Conservation (phyloP, 2,113 vertebrate species). For the Lophura nycthemera region DNA sequence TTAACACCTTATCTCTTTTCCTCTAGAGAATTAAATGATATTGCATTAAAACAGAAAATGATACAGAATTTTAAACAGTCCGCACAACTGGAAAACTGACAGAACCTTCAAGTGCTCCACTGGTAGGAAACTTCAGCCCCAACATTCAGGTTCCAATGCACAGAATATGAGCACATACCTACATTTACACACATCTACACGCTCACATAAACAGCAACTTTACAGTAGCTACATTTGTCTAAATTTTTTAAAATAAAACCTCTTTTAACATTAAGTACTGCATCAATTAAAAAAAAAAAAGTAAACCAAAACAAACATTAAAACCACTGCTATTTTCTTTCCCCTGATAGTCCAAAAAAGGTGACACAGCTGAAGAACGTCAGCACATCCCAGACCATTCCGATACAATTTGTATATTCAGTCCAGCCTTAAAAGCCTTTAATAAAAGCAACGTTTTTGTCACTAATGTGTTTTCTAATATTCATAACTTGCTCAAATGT, state of each 20-base stretch:
- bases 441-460: conserved; percentile 60
- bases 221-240: conserved; percentile 4
- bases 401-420: conserved; percentile 2
- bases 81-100: conserved; percentile 19
- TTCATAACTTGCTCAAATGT: conserved; percentile 23
- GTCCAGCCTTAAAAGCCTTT: conserved; percentile 42
- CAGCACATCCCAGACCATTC: conserved; percentile 44
- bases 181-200: neutral
- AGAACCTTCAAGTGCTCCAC: conserved; percentile 12
- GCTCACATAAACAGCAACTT: neutral
- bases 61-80: conserved; percentile 62
- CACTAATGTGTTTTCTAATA: conserved; percentile 37
- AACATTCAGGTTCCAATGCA: neutral
- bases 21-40: conserved; percentile 77
- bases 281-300: neutral
- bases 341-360: neutral
- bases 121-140: neutral
- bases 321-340: conserved; percentile 3
- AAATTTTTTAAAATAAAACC: conserved; percentile 45
- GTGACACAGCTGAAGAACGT: neutral
- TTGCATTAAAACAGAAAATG: conserved; percentile 55
- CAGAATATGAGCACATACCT: neutral
- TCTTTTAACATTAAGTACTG: conserved; percentile 24
- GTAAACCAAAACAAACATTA: neutral
- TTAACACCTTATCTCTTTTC: conserved; percentile 76